Percentiles rank a stretch among this genome's conserved stretches.
Evolutionary conservation across 2,113 vertebrate species (phyloP).

Genomic region (Proteles cristata): DNA sequence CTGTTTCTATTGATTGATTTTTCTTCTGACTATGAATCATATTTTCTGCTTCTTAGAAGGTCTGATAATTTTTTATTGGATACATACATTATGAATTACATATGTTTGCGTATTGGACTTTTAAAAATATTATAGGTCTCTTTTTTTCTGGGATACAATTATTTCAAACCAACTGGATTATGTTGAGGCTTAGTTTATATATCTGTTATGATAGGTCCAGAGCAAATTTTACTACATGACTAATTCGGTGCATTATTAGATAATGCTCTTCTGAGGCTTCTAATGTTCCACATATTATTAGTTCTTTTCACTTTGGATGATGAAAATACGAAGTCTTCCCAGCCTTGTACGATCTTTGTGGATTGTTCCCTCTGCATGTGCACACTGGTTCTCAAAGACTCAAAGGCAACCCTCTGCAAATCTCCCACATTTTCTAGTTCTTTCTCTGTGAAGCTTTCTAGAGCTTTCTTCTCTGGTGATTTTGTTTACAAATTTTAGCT

Average conservation of each 20-base stretch:
- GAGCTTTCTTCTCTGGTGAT: background rate
- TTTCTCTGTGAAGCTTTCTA: background rate
- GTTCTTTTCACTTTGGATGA: background rate
- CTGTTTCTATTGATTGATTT: background rate
- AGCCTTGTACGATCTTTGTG: too few relatives aligned
- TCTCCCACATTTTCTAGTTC: background rate
- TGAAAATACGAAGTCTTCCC: background rate
- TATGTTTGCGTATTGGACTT: background rate
- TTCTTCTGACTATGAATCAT: background rate
- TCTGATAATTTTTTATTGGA: background rate
- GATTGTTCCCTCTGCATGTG: fast-evolving
- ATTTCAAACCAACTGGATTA: background rate
- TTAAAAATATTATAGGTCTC: background rate
- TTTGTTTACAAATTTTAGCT: background rate
- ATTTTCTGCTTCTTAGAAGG: background rate
- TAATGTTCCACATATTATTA: background rate
- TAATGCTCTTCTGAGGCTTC: background rate
- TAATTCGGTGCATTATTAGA: background rate
- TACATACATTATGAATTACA: background rate
- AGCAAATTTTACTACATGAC: background rate
- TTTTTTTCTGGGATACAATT: background rate
- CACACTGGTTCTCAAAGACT: background rate
- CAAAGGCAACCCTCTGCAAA: background rate
- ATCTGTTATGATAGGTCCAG: background rate
- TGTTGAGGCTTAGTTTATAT: background rate